Percentiles rank a stretch among this genome's conserved stretches.
These are phyloP conservation scores for Sclerodermus sp. DNA, from an alignment of 2,888 invertebrate species.

Conservation along the genomic window DNA sequence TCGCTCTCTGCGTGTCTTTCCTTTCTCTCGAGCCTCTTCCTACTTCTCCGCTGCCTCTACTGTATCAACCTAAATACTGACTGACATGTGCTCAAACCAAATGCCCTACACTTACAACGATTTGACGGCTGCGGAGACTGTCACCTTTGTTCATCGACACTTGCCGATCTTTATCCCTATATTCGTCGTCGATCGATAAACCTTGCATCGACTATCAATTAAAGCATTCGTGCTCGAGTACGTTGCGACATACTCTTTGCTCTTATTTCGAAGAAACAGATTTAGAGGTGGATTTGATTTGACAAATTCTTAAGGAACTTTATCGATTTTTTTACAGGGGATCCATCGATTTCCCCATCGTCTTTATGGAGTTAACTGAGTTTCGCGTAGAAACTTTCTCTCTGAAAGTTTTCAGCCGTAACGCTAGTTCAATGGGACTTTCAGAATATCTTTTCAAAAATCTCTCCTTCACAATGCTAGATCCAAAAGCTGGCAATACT, in stretches of 20 bases:
- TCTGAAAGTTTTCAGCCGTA: conserved; percentile 35
- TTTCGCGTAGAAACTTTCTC: conserved; percentile 33
- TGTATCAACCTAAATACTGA: conserved; percentile 40
- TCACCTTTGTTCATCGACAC: conserved; percentile 4
- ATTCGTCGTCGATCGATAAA: too few relatives aligned
- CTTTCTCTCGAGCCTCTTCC: conserved; percentile 10
- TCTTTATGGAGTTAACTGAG: conserved; percentile 33
- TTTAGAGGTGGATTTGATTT: too few relatives aligned
- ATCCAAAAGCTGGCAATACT: too few relatives aligned
- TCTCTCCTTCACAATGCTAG: conserved; percentile 15
- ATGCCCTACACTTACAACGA: conserved; percentile 26
- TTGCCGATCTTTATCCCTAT: background rate
- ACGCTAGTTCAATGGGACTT: conserved; percentile 34
- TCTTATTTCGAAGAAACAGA: too few relatives aligned
- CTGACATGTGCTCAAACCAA: conserved; percentile 41
- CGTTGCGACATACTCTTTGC: too few relatives aligned
- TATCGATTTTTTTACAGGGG: conserved; percentile 19
- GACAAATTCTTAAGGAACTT: conserved; percentile 9
- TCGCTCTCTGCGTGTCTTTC: background rate
- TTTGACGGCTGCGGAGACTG: conserved; percentile 15
- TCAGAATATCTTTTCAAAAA: conserved; percentile 32
- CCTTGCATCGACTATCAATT: too few relatives aligned
- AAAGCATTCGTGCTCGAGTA: too few relatives aligned
- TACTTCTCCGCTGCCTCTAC: conserved; percentile 19
- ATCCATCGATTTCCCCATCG: conserved; percentile 30